Conservation (phyloP, 2,888 invertebrate species). For the Cerastis rubricosa region DNA sequence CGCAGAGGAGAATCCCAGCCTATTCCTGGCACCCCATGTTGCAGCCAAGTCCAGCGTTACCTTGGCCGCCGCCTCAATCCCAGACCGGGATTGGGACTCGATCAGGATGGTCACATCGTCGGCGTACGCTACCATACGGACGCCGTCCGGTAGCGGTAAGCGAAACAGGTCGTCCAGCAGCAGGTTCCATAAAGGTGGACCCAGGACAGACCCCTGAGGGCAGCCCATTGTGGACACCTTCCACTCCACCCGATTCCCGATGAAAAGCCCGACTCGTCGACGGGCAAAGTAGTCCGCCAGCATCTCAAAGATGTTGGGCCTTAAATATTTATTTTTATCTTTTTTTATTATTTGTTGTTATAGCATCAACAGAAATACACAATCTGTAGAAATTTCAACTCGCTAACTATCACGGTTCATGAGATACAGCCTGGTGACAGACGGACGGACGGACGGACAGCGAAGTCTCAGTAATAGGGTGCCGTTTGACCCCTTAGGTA, state of each 20-base stretch:
- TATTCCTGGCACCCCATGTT: background rate
- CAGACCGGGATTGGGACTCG: background rate
- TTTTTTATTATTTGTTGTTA: too few species aligned
- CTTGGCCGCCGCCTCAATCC: background rate
- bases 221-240: conserved; percentile 57
- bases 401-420: too few species aligned
- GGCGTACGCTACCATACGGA: conserved; percentile 55
- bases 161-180: conserved; percentile 64
- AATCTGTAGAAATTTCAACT: too few species aligned
- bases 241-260: conserved; percentile 19
- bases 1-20: background rate
- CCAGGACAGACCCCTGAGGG: conserved; percentile 63
- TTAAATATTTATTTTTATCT: too few species aligned
- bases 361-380: too few species aligned
- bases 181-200: conserved; percentile 62
- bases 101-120: conserved; percentile 50
- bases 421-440: too few species aligned
- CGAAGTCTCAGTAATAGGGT: too few species aligned
- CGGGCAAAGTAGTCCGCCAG: too few species aligned
- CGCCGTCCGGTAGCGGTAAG: conserved; percentile 41
- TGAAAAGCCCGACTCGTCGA: too few species aligned
- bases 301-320: too few species aligned
- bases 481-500: too few species aligned
- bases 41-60: background rate
- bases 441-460: too few species aligned